Percentiles rank a stretch among this genome's conserved stretches.
Evolutionary conservation across 2,797 vertebrate genomes (phyloP).

Genomic region (Glossophaga mutica): DNA sequence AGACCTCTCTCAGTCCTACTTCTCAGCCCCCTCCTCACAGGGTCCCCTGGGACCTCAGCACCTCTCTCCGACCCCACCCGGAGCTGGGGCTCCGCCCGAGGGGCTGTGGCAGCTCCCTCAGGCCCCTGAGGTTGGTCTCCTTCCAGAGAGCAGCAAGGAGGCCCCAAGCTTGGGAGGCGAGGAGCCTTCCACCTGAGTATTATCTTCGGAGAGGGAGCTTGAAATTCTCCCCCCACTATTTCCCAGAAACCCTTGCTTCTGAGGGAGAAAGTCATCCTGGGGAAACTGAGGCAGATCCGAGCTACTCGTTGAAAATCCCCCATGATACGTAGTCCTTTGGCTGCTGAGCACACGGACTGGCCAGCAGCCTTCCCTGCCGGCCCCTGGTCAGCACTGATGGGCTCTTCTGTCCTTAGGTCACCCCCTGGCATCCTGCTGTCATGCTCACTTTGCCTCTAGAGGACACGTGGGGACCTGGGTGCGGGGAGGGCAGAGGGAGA

Average conservation of each 20-base stretch:
- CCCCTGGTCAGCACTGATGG: not conserved
- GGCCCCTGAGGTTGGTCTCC: not conserved
- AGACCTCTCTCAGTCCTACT: not conserved
- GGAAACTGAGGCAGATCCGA: not conserved
- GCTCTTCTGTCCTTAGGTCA: not conserved
- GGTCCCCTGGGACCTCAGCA: rapidly evolving
- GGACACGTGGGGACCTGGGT: constrained; percentile 64
- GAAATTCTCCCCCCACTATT: not conserved
- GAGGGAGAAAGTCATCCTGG: not conserved
- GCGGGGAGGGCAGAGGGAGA: not conserved
- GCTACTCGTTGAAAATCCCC: not conserved
- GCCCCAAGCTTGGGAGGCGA: rapidly evolving
- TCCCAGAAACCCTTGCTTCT: not conserved
- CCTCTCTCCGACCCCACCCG: not conserved
- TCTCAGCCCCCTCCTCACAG: not conserved
- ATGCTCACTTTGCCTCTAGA: constrained; percentile 23
- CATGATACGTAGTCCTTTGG: not conserved
- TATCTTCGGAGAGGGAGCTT: not conserved
- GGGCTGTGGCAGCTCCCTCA: not conserved
- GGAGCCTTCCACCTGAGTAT: not conserved
- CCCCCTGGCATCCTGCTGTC: not conserved
- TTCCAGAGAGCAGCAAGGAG: not conserved
- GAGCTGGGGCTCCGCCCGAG: not conserved
- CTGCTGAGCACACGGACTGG: not conserved
- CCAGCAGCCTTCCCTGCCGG: not conserved